Conservation (phyloP, 2,113 vertebrate genomes). For the Melospiza georgiana region DNA sequence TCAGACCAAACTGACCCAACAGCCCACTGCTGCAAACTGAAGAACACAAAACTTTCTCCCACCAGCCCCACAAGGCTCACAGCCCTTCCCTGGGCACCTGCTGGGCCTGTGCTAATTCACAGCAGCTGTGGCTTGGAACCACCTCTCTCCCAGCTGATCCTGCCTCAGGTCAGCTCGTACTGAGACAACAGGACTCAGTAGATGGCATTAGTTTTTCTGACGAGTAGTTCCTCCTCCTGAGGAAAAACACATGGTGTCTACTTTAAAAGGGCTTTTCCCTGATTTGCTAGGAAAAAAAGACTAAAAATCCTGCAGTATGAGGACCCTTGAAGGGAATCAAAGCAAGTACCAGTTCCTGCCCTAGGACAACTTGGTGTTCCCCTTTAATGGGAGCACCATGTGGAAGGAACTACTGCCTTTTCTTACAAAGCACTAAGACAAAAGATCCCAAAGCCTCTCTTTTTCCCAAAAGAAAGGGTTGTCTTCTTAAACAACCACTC, state of each 20-base stretch:
- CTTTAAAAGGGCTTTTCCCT: not conserved
- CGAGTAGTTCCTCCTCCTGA: not conserved
- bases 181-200: not conserved
- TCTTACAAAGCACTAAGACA: not conserved
- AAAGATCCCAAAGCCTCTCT: not conserved
- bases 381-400: not conserved
- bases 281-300: not conserved
- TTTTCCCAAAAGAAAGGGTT: not conserved
- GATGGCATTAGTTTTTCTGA: not conserved
- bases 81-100: not conserved
- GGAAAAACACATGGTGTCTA: not conserved
- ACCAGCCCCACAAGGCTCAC: rapidly evolving
- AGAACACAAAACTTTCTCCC: not conserved
- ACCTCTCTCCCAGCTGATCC: not conserved
- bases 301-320: not conserved
- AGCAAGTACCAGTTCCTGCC: not conserved
- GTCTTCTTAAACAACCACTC: not conserved
- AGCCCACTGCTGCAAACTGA: rapidly evolving
- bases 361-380: rapidly evolving
- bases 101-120: not conserved
- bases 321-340: not conserved
- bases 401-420: not conserved
- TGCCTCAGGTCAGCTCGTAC: not conserved
- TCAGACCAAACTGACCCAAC: not conserved
- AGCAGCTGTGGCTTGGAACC: not conserved